A percentile compares a stretch with the other conserved stretches of the same genome.
phyloP scores from a whole-genome alignment of 2,797 vertebrate species.

The Sebastes steindachneri region DNA sequence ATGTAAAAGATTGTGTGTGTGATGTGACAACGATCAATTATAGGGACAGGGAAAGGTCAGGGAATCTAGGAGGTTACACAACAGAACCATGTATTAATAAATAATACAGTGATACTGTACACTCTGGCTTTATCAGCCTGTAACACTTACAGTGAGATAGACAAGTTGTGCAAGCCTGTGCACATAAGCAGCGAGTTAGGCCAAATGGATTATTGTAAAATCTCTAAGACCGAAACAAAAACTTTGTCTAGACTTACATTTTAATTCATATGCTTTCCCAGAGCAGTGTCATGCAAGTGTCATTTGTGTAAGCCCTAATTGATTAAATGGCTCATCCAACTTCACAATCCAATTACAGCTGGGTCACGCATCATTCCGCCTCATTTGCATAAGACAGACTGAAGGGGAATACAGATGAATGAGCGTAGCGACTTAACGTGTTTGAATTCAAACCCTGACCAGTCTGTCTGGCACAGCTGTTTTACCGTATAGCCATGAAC shows the following conservation, averaged over 20 bases:
- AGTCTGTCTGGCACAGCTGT: background rate
- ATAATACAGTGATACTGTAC: constrained; percentile 2
- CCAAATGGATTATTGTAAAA: background rate
- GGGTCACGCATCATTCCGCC: constrained; percentile 44
- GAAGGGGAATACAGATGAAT: constrained; percentile 54
- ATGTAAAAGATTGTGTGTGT: background rate
- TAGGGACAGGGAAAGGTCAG: constrained; percentile 22
- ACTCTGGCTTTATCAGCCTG: background rate
- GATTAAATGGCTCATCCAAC: constrained; percentile 63
- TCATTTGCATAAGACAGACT: constrained; percentile 54
- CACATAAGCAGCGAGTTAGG: background rate
- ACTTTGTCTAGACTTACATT: background rate
- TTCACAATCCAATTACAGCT: constrained; percentile 65
- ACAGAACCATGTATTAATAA: constrained; percentile 4
- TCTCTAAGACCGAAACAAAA: background rate
- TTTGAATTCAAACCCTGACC: constrained; percentile 11
- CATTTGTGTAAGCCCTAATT: constrained; percentile 46
- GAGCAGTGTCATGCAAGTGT: constrained; percentile 18
- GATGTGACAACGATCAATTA: background rate
- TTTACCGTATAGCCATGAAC: constrained; percentile 4
- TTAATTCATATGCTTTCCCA: constrained; percentile 7
- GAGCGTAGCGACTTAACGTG: constrained; percentile 9
- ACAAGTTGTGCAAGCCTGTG: background rate
- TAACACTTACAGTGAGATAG: background rate
- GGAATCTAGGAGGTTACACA: constrained; percentile 5